Base-by-base conservation (phyloP, 1,140 invertebrate species). In the Drosophila trapezifrons region DNA sequence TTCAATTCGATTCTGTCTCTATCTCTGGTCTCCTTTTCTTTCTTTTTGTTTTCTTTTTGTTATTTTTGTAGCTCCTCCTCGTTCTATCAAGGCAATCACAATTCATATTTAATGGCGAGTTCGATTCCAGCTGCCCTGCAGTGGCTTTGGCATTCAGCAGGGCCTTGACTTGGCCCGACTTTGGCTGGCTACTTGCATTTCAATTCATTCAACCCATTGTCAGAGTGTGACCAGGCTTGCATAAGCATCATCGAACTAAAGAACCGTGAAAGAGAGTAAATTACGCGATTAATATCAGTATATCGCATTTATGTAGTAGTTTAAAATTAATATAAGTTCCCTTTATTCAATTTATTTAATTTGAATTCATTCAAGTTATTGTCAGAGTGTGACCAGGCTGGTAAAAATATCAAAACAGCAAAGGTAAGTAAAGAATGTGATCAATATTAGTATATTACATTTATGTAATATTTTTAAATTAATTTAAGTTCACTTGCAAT, bases 81-180 rank as follows among this genome's bases (percentile, higher is more conserved):
- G 37, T 69, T 49, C 62, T 66, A 45, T 45, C 62, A 45, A 18
- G 35, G 51, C 69, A 72, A 72, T 72, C 69, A 72, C 69, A 72
- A 72, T 72, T 72, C 69, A 72, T 72, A 72, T 71, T 72, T 72
- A 72, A 72, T 72, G 69, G 51, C 66, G 13, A 72, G 69, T 72
- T 72, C 66, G 69, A 72, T 72, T 72, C 66, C 52, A 40, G 66
- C 35, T 45, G 65, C 27, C 42, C 51, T 70, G 65, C 69, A 71
- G 52, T 72, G 66, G 69, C 69, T 71, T 72, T 71, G 43, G 25
- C 64, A 69, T 70, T 57, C 67, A 40, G 43, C 42, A 70, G 52
- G 35, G 64, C 67, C 64, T 57, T 70, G 65, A 71, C 67, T 71
- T 27, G 54, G 54, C 52, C 52, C 40, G 69, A 40, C 69, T 58